These are phyloP conservation scores for Eledone cirrhosa DNA, from an alignment of 2,888 invertebrate genomes.

Conservation along the genomic window DNA sequence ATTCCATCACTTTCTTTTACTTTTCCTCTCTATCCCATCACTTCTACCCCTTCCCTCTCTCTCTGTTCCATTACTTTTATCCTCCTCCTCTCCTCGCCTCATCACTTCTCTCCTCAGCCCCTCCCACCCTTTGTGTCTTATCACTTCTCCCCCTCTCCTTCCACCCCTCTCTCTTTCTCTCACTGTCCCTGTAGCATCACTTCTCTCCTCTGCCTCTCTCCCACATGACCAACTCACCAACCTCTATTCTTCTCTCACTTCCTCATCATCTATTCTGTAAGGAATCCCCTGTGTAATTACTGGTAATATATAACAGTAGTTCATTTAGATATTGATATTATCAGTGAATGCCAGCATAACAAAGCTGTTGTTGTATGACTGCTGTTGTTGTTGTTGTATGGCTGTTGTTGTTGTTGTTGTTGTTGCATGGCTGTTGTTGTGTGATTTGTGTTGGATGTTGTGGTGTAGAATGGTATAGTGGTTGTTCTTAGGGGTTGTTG, in stretches of 20 bases:
- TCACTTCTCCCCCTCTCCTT: not conserved
- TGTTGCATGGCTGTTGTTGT: not conserved
- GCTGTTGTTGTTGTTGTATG: not conserved
- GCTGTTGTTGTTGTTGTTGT: not conserved
- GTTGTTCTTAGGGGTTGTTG: too few relatives aligned
- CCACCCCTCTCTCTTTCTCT: not conserved
- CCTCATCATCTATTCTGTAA: not conserved
- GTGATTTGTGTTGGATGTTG: not conserved
- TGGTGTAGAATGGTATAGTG: too few relatives aligned
- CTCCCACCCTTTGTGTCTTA: not conserved
- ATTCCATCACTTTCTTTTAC: too few relatives aligned
- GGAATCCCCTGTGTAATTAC: not conserved
- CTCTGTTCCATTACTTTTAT: too few relatives aligned
- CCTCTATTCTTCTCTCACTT: not conserved
- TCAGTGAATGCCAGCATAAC: too few relatives aligned
- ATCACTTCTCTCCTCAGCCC: not conserved
- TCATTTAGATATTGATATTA: too few relatives aligned
- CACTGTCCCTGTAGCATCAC: not conserved
- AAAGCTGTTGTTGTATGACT: not conserved
- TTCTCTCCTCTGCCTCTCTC: not conserved
- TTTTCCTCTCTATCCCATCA: too few relatives aligned
- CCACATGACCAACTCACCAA: not conserved
- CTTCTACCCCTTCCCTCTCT: too few relatives aligned
- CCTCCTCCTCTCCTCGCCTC: too few relatives aligned
- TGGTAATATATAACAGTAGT: too few relatives aligned